Base-by-base conservation (phyloP, 2,797 vertebrate species). In the Apodemus agrarius region DNA sequence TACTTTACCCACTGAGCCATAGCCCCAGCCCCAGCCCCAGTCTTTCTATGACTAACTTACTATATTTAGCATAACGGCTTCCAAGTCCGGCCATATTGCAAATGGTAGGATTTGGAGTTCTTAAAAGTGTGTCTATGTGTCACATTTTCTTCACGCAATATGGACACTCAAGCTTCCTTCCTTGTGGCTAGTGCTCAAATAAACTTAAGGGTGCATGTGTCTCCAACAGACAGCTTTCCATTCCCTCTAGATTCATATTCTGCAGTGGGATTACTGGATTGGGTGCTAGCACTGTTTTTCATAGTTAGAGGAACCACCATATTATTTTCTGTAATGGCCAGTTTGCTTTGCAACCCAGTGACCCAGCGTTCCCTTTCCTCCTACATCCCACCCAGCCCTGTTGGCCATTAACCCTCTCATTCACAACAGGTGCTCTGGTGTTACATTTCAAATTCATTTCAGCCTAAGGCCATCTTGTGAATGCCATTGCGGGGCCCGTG, bases 401-500 rank as follows among this genome's bases (percentile, higher is more conserved):
- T 74, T 76, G 81, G 43, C 59, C 10, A 22, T 84, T 31, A 63
- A 65, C 82, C 0, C 63, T 49, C 40, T 90, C 34, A 6, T 46
- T 76, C 65, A 40, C 19, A 87, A 12, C 89, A 37, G 26, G 17
- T 54, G 79, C 82, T 19, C 10, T 43, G 12, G 46, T 67, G 37
- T 74, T 90, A 91, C 29, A 57, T 52, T 94, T 72, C 19, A 81
- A 75, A 49, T 81, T 96, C 17, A 22, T 88, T 96, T 74, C 46
- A 37, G 21, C 76, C 61, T 40, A 79, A 10, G 40, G 10, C 59
- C 87, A 79, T 83, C 86, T 26, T 74, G 57, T 21, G 49, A 29
- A 90, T 0, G 17, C 67, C 29, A 78, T 61, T 82, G 22, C 65
- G 67, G 67, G 26, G 24, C 29, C 16, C 26, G 11, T 46, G 8